These are phyloP conservation scores for Protophormia terraenovae DNA, from an alignment of 2,888 invertebrate genomes.

Conservation along the genomic window DNA sequence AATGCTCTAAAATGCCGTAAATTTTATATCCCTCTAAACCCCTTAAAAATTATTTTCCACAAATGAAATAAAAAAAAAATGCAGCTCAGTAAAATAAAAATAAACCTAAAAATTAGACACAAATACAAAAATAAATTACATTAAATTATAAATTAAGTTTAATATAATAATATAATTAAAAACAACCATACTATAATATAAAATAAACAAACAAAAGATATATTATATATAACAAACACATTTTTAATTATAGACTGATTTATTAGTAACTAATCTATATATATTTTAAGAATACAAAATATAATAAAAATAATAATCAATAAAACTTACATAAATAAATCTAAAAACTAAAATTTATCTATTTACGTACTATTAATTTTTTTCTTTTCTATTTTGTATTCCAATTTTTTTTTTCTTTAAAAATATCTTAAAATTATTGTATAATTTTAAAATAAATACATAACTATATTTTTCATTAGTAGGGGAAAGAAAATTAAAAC, in stretches of 20 bases:
- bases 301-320: conserved; percentile 59
- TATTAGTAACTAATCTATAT: conserved; percentile 81
- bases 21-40: not conserved
- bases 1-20: not conserved
- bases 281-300: conserved; percentile 73
- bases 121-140: conserved; percentile 32
- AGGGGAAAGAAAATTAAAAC: not conserved
- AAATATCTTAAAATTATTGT: not conserved
- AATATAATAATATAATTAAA: not conserved
- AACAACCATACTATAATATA: conserved; percentile 45
- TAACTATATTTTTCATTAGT: not conserved
- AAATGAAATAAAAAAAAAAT: conserved; percentile 2
- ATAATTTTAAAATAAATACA: too few relatives aligned
- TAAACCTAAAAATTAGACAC: conserved; percentile 2
- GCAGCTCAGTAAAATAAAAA: conserved; percentile 31
- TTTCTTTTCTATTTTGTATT: conserved; percentile 14
- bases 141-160: conserved; percentile 38
- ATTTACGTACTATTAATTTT: conserved; percentile 27
- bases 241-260: conserved; percentile 81
- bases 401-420: conserved; percentile 15
- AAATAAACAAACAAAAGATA: conserved; percentile 40
- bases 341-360: conserved; percentile 62
- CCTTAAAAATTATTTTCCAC: not conserved
- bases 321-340: conserved; percentile 60
- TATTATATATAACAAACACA: conserved; percentile 66